Base-by-base conservation (phyloP, 2,113 vertebrate genomes). In the Ploceus nigricollis region DNA sequence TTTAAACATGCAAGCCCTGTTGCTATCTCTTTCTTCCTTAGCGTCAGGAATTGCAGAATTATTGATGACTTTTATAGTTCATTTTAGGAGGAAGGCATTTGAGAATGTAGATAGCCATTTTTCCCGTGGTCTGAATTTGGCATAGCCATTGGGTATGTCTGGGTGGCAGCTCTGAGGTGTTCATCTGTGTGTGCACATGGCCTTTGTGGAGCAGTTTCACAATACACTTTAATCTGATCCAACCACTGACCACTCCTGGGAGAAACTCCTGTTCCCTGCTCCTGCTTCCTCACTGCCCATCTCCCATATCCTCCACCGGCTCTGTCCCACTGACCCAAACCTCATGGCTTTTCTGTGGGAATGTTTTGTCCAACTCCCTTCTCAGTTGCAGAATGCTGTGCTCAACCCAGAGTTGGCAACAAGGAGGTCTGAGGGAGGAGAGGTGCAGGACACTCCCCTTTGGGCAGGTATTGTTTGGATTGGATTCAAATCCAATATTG, bases 241-340 rank as follows among this genome's bases (percentile, higher is more conserved):
- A 50, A 30, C 78, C 7, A 1, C 85, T 73, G 81, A 35, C 30
- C 1, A 1, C 65, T 30, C 53, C 71, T 94, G 80, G 44, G 28
- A 33, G 80, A 27, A 77, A 11, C 4, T 1, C 45, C 54, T 58
- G 19, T 58, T 82, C 57, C 57, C 75, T 88, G 21, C 48, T 71
- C 23, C 78, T n/a, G 54, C 57, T 65, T 51, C 64, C 70, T 77
- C 54, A 17, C 45, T 48, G 22, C 48, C 33, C 8, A 1, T 37
- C 44, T 68, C n/a, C 45, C 0, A 0, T 37, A 3, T 33, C 13
- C 21, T 42, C 44, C 37, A 6, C 47, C 56, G 51, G 53, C 63
- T 22, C 1, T 0, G 1, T 60, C 45, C 68, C 15, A 4, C 81
- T 73, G 33, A 71, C 54, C 47, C 64, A 65, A 39, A 51, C 17